phyloP scores from a whole-genome alignment of 2,113 vertebrate species.

The Austrofundulus limnaeus region DNA sequence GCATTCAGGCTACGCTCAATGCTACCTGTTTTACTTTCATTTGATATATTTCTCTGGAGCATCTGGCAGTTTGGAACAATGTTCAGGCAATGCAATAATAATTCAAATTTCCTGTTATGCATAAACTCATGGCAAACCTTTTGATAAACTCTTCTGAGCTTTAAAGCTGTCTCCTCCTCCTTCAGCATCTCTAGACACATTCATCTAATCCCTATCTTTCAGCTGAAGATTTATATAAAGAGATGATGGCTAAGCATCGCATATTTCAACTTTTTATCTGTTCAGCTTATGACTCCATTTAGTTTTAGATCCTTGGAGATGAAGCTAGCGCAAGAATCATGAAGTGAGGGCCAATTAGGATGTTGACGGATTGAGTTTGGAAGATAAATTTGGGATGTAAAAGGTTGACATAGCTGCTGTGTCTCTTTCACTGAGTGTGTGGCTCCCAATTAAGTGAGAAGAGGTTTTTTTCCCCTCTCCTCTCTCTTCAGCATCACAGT shows the following conservation, averaged over 20 bases:
- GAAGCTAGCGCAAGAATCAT: constrained; percentile 75
- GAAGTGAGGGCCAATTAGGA: constrained; percentile 79
- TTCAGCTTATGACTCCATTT: constrained; percentile 78
- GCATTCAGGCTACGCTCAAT: constrained; percentile 62
- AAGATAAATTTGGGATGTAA: constrained; percentile 81
- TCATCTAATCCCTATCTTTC: constrained; percentile 71
- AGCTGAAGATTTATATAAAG: constrained; percentile 75
- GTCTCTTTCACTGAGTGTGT: constrained; percentile 74
- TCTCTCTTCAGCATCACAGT: constrained; percentile 68
- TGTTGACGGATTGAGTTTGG: constrained; percentile 83
- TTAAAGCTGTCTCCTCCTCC: constrained; percentile 53
- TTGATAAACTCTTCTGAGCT: constrained; percentile 45
- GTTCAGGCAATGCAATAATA: constrained; percentile 32
- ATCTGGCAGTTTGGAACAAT: constrained; percentile 33
- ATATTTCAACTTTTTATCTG: constrained; percentile 79
- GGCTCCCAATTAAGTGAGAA: constrained; percentile 77
- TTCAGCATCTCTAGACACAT: constrained; percentile 65
- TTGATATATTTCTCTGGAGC: constrained; percentile 41
- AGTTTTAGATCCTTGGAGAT: constrained; percentile 77
- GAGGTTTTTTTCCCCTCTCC: constrained; percentile 43
- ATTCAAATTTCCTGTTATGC: constrained; percentile 36
- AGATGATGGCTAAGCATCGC: constrained; percentile 74
- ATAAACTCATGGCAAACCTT: constrained; percentile 31
- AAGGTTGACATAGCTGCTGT: constrained; percentile 80
- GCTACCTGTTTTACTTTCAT: constrained; percentile 64